Evolutionary conservation across 2,113 vertebrate species (phyloP).

Genomic region (Girardinichthys multiradiatus): DNA sequence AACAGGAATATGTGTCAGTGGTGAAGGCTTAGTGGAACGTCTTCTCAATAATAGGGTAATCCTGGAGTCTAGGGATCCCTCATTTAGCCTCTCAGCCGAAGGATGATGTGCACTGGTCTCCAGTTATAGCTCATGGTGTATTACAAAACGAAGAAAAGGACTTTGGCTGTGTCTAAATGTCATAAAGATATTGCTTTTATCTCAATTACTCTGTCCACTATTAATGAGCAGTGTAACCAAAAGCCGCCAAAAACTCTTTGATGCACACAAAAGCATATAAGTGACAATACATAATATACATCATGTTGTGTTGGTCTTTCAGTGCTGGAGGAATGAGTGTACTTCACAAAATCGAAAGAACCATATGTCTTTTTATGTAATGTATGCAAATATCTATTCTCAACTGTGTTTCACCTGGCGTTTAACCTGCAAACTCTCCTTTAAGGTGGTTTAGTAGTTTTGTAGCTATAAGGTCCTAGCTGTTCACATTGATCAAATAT

Average conservation of each 20-base stretch:
- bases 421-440: no score
- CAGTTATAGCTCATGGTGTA: conserved; percentile 72
- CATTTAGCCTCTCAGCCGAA: conserved; percentile 78
- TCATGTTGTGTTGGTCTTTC: neutral
- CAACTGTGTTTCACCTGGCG: no score
- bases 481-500: no score
- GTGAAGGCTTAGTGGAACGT: conserved; percentile 81
- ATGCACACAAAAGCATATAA: conserved; percentile 14
- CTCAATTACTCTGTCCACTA: conserved; percentile 53
- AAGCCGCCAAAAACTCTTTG: conserved; percentile 18
- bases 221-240: conserved; percentile 14
- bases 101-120: conserved; percentile 76
- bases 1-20: conserved; percentile 83
- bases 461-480: no score
- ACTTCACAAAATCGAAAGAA: neutral
- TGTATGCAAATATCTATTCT: no score
- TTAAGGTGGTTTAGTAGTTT: no score
- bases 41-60: conserved; percentile 83
- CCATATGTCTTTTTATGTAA: neutral
- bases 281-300: neutral
- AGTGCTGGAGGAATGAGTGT: neutral
- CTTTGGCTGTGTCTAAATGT: conserved; percentile 71
- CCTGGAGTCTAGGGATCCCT: conserved; percentile 83
- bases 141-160: conserved; percentile 68
- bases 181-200: conserved; percentile 70